Evolutionary conservation across 2,797 vertebrate genomes (phyloP).

Genomic region (Novumbra hubbsi): DNA sequence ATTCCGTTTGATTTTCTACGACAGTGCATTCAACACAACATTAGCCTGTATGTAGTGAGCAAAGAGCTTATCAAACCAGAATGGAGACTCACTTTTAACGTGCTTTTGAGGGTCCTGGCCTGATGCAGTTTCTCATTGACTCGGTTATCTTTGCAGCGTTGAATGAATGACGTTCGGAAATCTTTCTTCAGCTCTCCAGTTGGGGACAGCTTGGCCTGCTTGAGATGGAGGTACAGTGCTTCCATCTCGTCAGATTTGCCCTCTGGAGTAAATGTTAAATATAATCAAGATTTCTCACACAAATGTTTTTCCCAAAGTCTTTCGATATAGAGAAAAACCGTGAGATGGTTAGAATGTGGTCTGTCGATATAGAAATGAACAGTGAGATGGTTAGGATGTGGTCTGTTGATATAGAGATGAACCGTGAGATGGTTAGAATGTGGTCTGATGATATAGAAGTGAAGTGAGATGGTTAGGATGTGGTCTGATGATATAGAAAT

Average conservation of each 20-base stretch:
- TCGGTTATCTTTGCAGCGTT: slow-evolving; percentile 80
- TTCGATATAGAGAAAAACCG: background rate
- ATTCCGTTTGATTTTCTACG: too few species aligned
- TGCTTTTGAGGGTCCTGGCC: slow-evolving; percentile 84
- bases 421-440: too few species aligned
- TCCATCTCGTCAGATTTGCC: slow-evolving; percentile 77
- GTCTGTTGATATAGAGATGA: background rate
- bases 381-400: background rate
- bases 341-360: background rate
- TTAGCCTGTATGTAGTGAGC: background rate
- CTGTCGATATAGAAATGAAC: background rate
- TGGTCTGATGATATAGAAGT: background rate
- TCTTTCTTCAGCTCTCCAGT: slow-evolving; percentile 76
- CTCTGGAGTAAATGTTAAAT: slow-evolving; percentile 16
- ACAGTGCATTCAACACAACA: slow-evolving; percentile 21
- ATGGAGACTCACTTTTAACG: slow-evolving; percentile 78
- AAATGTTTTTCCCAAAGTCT: background rate
- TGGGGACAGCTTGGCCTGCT: slow-evolving; percentile 78
- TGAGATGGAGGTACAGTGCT: slow-evolving; percentile 78
- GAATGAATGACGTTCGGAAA: slow-evolving; percentile 78
- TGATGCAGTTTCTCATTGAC: slow-evolving; percentile 86
- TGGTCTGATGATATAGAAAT: too few species aligned
- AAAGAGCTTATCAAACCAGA: background rate
- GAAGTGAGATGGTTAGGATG: too few species aligned
- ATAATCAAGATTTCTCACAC: background rate